Evolutionary conservation across 35 echinoderm and acorn worm genomes (phyloP), one percentile per base, ranked within the genome.

Genomic region (Apostichopus californicus): DNA sequence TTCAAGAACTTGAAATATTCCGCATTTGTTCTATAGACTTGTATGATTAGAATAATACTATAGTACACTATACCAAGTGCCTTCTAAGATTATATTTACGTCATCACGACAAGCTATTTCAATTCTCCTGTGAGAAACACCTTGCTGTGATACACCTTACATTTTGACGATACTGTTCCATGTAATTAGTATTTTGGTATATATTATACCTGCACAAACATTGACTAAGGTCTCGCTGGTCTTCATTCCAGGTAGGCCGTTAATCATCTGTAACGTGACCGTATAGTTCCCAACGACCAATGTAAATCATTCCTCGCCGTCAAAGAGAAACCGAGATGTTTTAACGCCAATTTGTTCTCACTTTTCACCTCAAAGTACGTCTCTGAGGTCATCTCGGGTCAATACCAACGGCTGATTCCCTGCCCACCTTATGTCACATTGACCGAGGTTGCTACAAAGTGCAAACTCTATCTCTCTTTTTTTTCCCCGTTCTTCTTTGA

Each of bases 341-440:
- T 85, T 60, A 85, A 85, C 81, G 56, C 81, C 81, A 85, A 85
- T 85, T 85, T 85, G 57, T 85, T 85, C 81, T 85, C 81, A 85
- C 81, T 85, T 85, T 58, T 58, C 3, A 21, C 57, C 57, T 17
- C 55, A 56, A 85, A 59, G 55, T 14, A 17, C 55, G 55, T 24
- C 55, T 56, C 4, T 59, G 81, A 58, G 81, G 57, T 85, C 81
- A 85, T 85, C 57, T 85, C 81, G 81, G 81, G 81, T 85, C 81
- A 85, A 58, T 85, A 52, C 10, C 54, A 18, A 85, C 81, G 81
- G 57, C 17, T 85, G n/a, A 54, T 57, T 14, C 54, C 1, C 4
- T 21, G 55, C 55, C 56, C 55, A 85, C 81, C 81, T 85, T 59
- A 8, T 59, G 81, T 54, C 28, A 59, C 55, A 60, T 20, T 60